Evolutionary conservation across 2,888 invertebrate species (phyloP).

Genomic region (Heliconius cydno): DNA sequence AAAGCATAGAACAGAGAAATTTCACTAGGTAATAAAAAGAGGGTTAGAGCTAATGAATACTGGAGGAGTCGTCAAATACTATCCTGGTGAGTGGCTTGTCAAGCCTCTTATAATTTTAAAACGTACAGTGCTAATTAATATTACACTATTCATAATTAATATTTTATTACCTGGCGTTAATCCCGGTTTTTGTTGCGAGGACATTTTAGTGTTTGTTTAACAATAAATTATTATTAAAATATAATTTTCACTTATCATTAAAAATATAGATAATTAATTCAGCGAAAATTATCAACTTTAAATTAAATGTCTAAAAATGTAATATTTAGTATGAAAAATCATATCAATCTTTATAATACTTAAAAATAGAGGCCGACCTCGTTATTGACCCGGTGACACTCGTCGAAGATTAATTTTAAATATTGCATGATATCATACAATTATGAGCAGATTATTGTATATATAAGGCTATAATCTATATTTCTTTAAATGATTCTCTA

Average conservation of each 20-base stretch:
- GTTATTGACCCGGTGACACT: conserved; percentile 38
- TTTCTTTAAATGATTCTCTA: not conserved
- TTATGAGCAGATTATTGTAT: not conserved
- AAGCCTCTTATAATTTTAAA: not conserved
- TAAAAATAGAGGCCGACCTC: conserved; percentile 17
- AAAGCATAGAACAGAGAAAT: too few relatives aligned
- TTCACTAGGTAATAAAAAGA: too few relatives aligned
- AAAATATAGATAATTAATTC: not conserved
- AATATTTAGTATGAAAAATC: not conserved
- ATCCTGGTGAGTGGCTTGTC: too few relatives aligned
- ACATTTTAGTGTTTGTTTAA: not conserved
- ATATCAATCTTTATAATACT: not conserved
- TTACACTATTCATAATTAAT: not conserved
- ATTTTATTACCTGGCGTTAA: not conserved
- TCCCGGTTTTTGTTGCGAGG: not conserved
- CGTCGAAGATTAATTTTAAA: conserved; percentile 19
- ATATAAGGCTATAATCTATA: not conserved
- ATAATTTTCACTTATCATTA: not conserved
- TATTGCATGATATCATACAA: not conserved
- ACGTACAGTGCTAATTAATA: not conserved
- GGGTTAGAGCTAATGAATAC: too few relatives aligned
- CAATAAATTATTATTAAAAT: not conserved
- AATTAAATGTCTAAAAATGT: not conserved
- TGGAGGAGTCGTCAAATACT: too few relatives aligned
- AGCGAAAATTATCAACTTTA: not conserved